A percentile compares a stretch with the other conserved stretches of the same genome.
Conservation (phyloP, 2,113 vertebrate genomes). For the Charadrius vociferus region DNA sequence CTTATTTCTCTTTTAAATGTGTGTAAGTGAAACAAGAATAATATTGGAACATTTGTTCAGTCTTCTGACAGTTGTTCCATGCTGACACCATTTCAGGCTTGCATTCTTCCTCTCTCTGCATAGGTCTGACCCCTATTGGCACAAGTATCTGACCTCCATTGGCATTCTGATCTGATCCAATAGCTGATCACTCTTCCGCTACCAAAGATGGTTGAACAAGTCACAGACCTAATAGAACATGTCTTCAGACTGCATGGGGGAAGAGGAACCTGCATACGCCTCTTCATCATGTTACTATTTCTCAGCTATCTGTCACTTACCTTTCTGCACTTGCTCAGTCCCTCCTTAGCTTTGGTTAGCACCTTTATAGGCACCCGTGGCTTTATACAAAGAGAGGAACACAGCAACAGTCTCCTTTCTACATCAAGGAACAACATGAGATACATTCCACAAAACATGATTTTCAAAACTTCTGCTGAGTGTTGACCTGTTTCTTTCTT, state of each 20-base stretch:
- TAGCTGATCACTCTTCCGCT: neutral
- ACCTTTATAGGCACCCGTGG: neutral
- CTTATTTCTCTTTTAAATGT: neutral
- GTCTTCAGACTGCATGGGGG: neutral
- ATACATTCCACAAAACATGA: neutral
- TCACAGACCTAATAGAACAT: neutral
- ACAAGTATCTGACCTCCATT: neutral
- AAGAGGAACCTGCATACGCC: neutral
- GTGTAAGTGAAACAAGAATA: neutral
- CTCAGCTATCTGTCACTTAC: neutral
- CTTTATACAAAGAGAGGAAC: neutral
- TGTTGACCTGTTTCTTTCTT: neutral
- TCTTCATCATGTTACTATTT: neutral
- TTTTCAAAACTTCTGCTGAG: neutral
- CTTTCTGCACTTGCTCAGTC: neutral
- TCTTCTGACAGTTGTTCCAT: neutral
- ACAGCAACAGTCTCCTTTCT: neutral
- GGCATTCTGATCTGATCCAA: neutral
- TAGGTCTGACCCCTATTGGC: no score
- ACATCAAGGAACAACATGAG: neutral
- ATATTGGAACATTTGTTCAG: neutral
- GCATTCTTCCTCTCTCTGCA: neutral
- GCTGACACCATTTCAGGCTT: neutral
- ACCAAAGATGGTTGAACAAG: neutral
- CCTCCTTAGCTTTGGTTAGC: neutral